Evolutionary conservation across 2,113 vertebrate species (phyloP), one percentile per base, ranked within the genome.

Genomic region (Pimephales promelas): DNA sequence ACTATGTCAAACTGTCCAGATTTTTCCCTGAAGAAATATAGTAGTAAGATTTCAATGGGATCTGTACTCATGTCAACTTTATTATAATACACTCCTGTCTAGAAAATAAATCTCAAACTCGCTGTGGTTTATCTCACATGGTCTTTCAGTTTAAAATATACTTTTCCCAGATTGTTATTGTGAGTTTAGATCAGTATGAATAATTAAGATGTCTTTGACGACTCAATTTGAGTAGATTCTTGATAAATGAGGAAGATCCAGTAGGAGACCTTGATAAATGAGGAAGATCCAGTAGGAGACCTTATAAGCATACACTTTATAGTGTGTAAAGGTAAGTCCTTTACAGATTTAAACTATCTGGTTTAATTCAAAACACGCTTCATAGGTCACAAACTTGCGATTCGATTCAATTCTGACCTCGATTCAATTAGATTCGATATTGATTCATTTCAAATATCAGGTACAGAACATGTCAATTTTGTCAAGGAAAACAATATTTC

Each of bases 11-110:
- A 62, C 57, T 43, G 57, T 83, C 70, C 73, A 79, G 28, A 68
- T 59, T 49, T 76, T 84, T 54, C 34, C 85, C 77, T 80, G 5
- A 47, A 70, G 77, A 45, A 31, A 71, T 81, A 20, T 28, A 71
- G 22, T 56, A 77, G 31, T 71, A 61, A 47, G 5, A 61, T 11
- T 61, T 68, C 36, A 72, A n/a, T 59, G 49, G 52, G 13, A 57
- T 9, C 7, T 59, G 47, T 22, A 34, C 40, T 71, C 24, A 61
- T 31, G 62, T 64, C 28, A 43, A 18, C 47, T 26, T 57, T 62
- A 54, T 76, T 73, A 26, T 40, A 76, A 64, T 62, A 40, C 59
- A 83, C 20, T 47, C 24, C 43, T 11, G 16, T 5, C 14, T 49
- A 9, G 22, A 72, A 45, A 57, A 57, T n/a, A 57, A 40, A 2